These are phyloP conservation scores for Ophthalmotilapia sp. DNA, from an alignment of 2,113 vertebrate genomes.

Conservation along the genomic window DNA sequence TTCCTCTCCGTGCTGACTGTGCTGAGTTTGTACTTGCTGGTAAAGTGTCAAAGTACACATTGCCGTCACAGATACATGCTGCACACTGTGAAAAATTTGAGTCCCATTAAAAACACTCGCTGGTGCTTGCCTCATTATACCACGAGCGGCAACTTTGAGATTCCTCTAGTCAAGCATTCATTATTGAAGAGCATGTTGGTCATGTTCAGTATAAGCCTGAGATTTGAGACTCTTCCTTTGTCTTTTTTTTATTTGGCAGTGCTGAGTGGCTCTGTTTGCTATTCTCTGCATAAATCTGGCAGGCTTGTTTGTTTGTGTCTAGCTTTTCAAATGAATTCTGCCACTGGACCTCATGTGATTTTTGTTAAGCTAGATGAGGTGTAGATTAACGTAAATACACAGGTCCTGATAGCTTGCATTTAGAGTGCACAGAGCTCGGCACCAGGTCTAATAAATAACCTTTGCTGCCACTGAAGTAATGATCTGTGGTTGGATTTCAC, in stretches of 20 bases:
- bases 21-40: conserved; percentile 33
- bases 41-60: conserved; percentile 50
- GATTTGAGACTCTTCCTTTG: conserved; percentile 40
- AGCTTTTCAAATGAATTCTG: neutral
- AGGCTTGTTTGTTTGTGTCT: neutral
- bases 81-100: conserved; percentile 36
- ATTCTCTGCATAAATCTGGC: conserved; percentile 25
- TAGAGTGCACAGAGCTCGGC: conserved; percentile 9
- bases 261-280: conserved; percentile 27
- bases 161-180: conserved; percentile 65
- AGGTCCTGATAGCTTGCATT: neutral
- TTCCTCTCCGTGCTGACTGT: neutral
- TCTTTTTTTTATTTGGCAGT: conserved; percentile 20
- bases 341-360: neutral
- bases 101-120: conserved; percentile 46
- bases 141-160: conserved; percentile 57
- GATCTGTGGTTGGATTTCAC: conserved; percentile 44
- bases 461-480: conserved; percentile 37
- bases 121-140: conserved; percentile 61
- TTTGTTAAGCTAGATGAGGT: conserved; percentile 37
- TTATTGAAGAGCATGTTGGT: conserved; percentile 70
- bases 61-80: conserved; percentile 49
- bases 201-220: conserved; percentile 45
- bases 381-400: conserved; percentile 28
- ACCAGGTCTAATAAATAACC: conserved; percentile 37